These are phyloP conservation scores for Anisognathus igniventris DNA, from an alignment of 2,797 vertebrate genomes.

Conservation along the genomic window DNA sequence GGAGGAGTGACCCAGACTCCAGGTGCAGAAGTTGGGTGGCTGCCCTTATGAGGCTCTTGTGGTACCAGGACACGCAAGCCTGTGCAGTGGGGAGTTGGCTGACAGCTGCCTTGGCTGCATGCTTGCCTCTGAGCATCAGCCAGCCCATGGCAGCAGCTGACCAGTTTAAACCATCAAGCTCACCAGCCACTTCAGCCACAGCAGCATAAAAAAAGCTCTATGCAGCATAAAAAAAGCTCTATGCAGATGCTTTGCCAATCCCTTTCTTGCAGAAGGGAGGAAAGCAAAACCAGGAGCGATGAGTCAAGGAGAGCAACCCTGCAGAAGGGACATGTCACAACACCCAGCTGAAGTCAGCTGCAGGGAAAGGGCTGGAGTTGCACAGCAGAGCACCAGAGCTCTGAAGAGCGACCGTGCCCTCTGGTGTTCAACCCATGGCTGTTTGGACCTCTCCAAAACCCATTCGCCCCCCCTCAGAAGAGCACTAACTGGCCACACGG, in stretches of 20 bases:
- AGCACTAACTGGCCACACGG: background rate
- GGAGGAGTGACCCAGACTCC: background rate
- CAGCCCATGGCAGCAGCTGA: background rate
- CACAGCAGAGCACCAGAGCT: background rate
- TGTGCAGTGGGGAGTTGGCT: background rate
- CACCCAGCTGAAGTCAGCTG: background rate
- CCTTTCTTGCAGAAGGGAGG: background rate
- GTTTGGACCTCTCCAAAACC: background rate
- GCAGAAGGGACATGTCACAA: background rate
- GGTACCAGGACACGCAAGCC: background rate
- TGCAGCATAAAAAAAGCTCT: background rate
- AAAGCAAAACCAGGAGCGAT: background rate
- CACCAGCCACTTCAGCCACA: background rate
- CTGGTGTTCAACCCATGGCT: slow-evolving; percentile 17
- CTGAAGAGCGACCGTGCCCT: background rate
- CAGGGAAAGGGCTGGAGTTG: background rate
- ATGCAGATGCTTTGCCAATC: background rate
- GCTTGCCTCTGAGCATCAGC: background rate
- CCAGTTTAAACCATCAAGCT: background rate
- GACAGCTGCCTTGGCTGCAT: background rate
- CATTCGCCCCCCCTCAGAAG: rapidly evolving
- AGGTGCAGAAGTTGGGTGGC: background rate
- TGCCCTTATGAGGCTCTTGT: background rate
- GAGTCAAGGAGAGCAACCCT: background rate
- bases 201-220: background rate